A percentile compares a stretch with the other conserved stretches of the same genome.
These are phyloP conservation scores for Semicossyphus pulcher DNA, from an alignment of 2,113 vertebrate genomes.

Conservation along the genomic window DNA sequence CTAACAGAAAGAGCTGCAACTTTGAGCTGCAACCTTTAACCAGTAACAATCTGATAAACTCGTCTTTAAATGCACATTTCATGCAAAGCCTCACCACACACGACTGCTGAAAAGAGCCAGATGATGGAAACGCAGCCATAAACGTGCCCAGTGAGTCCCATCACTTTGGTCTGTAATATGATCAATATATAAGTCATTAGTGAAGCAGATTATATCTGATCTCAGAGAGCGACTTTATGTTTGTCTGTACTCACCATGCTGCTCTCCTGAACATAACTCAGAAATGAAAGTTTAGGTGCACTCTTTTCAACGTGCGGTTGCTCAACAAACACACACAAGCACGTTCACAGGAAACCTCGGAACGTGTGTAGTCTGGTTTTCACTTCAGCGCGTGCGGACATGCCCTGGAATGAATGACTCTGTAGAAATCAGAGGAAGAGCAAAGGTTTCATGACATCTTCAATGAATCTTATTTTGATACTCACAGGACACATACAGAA, in stretches of 20 bases:
- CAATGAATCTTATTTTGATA: no score
- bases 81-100: slow-evolving; percentile 44
- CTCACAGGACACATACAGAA: no score
- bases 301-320: background rate
- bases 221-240: background rate
- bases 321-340: no score
- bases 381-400: slow-evolving; percentile 32
- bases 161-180: slow-evolving; percentile 27
- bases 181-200: background rate
- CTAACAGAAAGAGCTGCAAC: no score
- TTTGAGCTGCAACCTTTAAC: background rate
- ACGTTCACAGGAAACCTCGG: background rate
- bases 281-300: background rate
- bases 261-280: background rate
- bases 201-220: background rate
- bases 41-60: no score
- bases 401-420: slow-evolving; percentile 44
- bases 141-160: background rate
- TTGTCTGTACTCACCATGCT: slow-evolving; percentile 31
- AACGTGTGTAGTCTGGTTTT: background rate
- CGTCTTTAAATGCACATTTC: background rate
- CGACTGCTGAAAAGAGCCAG: slow-evolving; percentile 25
- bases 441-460: background rate
- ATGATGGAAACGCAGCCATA: slow-evolving; percentile 31
- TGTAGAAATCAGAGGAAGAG: background rate